Conservation (phyloP, 2,797 vertebrate species). For the Sebastolobus alascanus region DNA sequence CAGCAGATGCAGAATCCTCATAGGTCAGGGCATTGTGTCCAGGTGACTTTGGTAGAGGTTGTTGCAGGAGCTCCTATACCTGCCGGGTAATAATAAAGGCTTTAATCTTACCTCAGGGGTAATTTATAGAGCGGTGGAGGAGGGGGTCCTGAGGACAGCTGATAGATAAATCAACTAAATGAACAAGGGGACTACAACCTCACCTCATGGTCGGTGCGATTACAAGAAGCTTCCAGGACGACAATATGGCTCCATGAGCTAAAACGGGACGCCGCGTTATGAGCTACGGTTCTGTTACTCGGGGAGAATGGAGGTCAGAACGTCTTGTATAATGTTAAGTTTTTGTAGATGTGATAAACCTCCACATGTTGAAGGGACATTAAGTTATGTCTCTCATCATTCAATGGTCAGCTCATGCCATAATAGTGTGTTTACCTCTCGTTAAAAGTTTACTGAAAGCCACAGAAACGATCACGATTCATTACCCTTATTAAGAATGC, state of each 20-base stretch:
- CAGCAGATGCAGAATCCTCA: conserved; percentile 61
- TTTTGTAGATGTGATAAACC: background rate
- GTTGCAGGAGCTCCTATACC: conserved; percentile 39
- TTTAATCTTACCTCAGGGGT: conserved; percentile 56
- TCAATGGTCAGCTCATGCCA: background rate
- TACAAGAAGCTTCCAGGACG: background rate
- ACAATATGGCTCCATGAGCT: background rate
- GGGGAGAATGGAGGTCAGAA: background rate
- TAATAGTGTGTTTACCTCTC: background rate
- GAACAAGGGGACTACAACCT: conserved; percentile 25
- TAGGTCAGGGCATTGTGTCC: conserved; percentile 34
- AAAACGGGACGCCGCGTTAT: background rate
- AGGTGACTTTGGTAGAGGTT: conserved; percentile 72
- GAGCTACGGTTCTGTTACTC: background rate
- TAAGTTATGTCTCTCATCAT: background rate
- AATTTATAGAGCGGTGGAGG: conserved; percentile 43
- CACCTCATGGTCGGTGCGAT: background rate
- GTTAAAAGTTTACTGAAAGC: background rate
- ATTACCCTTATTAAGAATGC: background rate
- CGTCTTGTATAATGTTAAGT: background rate
- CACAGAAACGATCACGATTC: background rate
- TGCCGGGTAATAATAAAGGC: conserved; percentile 56
- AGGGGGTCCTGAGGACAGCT: conserved; percentile 26
- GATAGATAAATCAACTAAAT: conserved; percentile 50
- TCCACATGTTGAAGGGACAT: background rate